Percentiles rank a stretch among this genome's conserved stretches.
Conservation (phyloP, 2,888 invertebrate genomes). For the Mesochorus sp. region DNA sequence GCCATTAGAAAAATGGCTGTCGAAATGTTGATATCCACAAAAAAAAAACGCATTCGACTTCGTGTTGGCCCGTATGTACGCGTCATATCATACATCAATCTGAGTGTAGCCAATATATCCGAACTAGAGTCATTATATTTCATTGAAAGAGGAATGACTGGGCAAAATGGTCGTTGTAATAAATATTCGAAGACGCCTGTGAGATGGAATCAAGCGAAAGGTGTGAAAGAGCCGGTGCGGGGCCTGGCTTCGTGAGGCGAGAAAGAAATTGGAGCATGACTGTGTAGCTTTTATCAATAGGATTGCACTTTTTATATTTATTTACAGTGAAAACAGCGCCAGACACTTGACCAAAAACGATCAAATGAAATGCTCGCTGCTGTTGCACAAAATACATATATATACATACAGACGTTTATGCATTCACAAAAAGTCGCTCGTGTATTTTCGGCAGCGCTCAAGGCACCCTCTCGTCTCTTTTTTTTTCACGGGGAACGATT, state of each 20-base stretch:
- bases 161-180: constrained; percentile 53
- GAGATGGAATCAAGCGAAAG: constrained; percentile 60
- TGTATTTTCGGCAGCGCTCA: constrained; percentile 36
- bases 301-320: constrained; percentile 36
- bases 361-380: constrained; percentile 39
- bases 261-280: constrained; percentile 60
- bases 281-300: constrained; percentile 53
- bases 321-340: constrained; percentile 36
- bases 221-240: constrained; percentile 53
- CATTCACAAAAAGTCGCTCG: constrained; percentile 37
- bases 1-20: too few relatives aligned
- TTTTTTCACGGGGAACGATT: constrained; percentile 51
- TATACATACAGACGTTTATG: constrained; percentile 2
- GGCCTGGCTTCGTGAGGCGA: too few relatives aligned
- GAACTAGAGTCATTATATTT: constrained; percentile 44
- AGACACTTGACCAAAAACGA: constrained; percentile 52
- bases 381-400: constrained; percentile 21
- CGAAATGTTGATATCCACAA: too few relatives aligned
- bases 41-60: too few relatives aligned
- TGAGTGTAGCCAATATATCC: constrained; percentile 29
- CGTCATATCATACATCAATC: constrained; percentile 46
- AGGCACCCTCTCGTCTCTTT: constrained; percentile 34
- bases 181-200: constrained; percentile 41
- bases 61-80: too few relatives aligned
- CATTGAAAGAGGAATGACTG: constrained; percentile 58